Evolutionary conservation across 1,140 invertebrate genomes (phyloP), one percentile per base, ranked within the genome.

Genomic region (Anadara kagoshimensis): DNA sequence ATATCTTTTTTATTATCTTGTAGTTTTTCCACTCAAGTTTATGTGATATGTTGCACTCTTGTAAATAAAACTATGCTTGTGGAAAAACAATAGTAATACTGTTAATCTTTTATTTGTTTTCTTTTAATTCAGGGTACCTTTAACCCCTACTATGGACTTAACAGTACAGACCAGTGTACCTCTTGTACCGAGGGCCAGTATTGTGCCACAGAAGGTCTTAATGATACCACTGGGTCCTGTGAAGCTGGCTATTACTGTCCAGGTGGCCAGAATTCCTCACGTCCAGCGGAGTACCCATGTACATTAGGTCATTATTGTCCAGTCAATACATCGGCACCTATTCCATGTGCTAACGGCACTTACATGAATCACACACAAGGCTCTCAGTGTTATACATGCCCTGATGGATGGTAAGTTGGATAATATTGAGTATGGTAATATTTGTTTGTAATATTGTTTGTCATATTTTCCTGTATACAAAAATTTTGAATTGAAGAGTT

Each of bases 331-430:
- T 74, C 81, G 14, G 58, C 76, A 29, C 86, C 86, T 5, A 76
- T 79, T 10, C 85, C 83, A 16, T 87, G 86, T 73, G 76, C 76
- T 12, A 85, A 84, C 71, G 86, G 86, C 16, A 87, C 85, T 12
- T 86, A 79, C 76, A 87, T 86, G 83, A 88, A 88, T 68, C 83
- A 86, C 56, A 87, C 86, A 14, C 73, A 78, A 70, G 85, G 75
- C 0, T 65, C 74, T 16, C 69, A 75, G 54, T 88, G 86, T 57
- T 85, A 85, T 49, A 81, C 73, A 43, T 88, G 86, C 69, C 85
- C 83, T 18, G 78, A 67, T 14, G 85, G 86, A 80, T 88, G 85
- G 85, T 87, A 63, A 78, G 84, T 67, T 12, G 18, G 18, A 14
- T 18, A 53, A 16, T 24, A 11, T n/a, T 43, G 8, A 43, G 5